A percentile compares a stretch with the other conserved stretches of the same genome.
Conservation (phyloP, 2,113 vertebrate genomes). For the Sclerurus mexicanus region DNA sequence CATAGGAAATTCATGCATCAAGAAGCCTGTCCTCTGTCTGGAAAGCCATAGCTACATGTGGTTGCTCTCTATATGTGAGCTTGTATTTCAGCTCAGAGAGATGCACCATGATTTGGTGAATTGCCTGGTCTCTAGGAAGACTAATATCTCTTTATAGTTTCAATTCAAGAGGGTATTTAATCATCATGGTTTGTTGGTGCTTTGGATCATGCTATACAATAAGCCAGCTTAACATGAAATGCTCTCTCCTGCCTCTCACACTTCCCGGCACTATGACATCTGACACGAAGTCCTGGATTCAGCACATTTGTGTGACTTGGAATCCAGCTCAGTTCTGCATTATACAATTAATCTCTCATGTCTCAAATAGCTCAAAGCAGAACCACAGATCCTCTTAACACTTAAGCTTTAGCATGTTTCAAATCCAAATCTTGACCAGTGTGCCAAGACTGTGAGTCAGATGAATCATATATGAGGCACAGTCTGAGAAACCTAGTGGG, state of each 20-base stretch:
- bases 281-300: neutral
- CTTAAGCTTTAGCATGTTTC: neutral
- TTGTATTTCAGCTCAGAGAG: conserved; percentile 3
- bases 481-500: neutral
- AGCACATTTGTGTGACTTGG: neutral
- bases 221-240: neutral
- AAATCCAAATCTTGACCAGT: neutral
- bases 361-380: neutral
- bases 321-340: neutral
- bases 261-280: neutral
- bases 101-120: conserved; percentile 7
- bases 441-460: neutral
- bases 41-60: neutral
- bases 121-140: neutral
- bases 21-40: neutral
- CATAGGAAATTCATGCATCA: neutral
- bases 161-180: neutral
- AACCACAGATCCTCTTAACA: neutral
- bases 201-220: neutral
- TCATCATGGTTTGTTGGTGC: neutral
- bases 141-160: neutral
- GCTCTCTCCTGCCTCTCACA: neutral
- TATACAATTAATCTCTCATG: neutral
- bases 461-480: neutral
- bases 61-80: neutral